Base-by-base conservation (phyloP, 2,888 invertebrate species). In the Malthinus seriepunctatus region DNA sequence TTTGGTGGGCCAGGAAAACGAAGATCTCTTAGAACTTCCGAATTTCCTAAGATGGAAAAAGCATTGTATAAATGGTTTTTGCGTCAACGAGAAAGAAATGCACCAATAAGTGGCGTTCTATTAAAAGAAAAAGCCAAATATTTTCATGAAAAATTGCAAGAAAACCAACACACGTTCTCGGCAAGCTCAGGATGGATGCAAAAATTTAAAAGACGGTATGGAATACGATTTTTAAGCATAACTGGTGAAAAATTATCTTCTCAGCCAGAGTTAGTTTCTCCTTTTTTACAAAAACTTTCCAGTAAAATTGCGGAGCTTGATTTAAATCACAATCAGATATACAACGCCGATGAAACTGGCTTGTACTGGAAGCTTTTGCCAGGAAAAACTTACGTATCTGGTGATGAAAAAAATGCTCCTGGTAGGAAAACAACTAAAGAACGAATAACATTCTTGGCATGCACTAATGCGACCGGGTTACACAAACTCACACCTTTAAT, bases 401-500 rank as follows among this genome's bases (percentile, higher is more conserved):
- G 48, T 15, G 33, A 50, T 9, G 66, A 69, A 62, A 46, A 49
- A 38, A 52, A 63, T 44, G 67, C 62, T 32, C 62, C 63, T 11
- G 67, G 69, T 23, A 50, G 42, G 33, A 70, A 71, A 67, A 39
- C 57, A 1, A 61, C 49, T n/a, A 71, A 70, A 50, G 69, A 70
- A 11, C 49, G 69, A 33, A 53, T 71, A 7, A 71, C 69, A 38
- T 56, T 69, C 12, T 64, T 71, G 65, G 51, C 64, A 5, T 71
- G 71, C 48, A 59, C 66, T 8, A 71, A 72, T 62, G 67, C 67
- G 4, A 48, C 56, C 37, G 71, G 70, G 1, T 67, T 62, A n/a
- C 68, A 72, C 52, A 70, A 64, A 60, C 38, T 72, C 9, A 63
- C 65, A 8, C 59, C 71, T 49, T 56, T 71, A 33, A 49, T 70